phyloP scores from a whole-genome alignment of 1,140 invertebrate species.

The Magallana ariakensis region DNA sequence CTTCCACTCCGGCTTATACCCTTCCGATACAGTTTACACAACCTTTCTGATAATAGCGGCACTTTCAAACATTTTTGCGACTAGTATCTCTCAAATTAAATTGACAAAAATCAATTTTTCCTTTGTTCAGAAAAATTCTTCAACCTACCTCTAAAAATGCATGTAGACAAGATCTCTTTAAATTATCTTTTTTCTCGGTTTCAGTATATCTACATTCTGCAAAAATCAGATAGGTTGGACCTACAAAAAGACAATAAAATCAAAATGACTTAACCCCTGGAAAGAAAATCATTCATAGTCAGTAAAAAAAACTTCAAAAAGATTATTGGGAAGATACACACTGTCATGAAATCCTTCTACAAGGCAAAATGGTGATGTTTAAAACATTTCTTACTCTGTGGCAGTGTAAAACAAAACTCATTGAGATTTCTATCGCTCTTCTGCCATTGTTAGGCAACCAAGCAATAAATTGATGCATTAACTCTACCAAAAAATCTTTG shows the following conservation, averaged over 20 bases:
- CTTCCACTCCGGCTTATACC: background rate
- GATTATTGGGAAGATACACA: background rate
- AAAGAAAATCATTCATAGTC: conserved; percentile 26
- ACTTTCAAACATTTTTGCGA: background rate
- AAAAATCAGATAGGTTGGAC: background rate
- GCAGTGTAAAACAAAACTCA: conserved; percentile 22
- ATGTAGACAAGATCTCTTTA: background rate
- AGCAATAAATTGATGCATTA: conserved; percentile 37
- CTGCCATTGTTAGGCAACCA: conserved; percentile 18
- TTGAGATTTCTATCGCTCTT: background rate
- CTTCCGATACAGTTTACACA: conserved; percentile 4
- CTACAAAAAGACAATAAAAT: conserved; percentile 4
- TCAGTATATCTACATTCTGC: background rate
- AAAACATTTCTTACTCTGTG: conserved; percentile 4
- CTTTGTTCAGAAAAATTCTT: background rate
- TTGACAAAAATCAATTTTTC: background rate
- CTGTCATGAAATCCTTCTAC: conserved; percentile 18
- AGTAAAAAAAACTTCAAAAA: conserved; percentile 35
- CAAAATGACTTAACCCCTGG: conserved; percentile 27
- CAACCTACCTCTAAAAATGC: background rate
- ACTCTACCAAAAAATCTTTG: conserved; percentile 4
- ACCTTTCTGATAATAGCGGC: background rate
- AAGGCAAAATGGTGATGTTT: background rate
- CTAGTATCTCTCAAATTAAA: background rate
- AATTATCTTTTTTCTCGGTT: background rate